Conservation (phyloP, 2,797 vertebrate genomes). For the Toxotes lorentzi region DNA sequence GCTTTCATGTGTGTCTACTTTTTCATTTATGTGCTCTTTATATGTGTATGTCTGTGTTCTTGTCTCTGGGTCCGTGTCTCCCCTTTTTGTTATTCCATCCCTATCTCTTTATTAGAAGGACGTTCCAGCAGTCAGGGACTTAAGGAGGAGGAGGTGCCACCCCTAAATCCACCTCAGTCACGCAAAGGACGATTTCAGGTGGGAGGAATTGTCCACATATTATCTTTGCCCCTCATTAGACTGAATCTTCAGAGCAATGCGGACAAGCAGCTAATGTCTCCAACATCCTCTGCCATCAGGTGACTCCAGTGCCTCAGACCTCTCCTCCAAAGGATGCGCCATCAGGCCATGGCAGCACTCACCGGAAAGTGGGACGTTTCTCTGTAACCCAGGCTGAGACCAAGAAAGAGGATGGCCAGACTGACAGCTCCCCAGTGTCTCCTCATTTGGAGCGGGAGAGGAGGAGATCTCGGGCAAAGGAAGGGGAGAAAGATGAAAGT, state of each 20-base stretch:
- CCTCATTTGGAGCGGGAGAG: slow-evolving; percentile 79
- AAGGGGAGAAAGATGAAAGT: slow-evolving; percentile 81
- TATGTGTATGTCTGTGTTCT: slow-evolving; percentile 59
- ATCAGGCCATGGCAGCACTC: slow-evolving; percentile 58
- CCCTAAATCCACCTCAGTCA: slow-evolving; percentile 68
- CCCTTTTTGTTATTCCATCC: slow-evolving; percentile 72
- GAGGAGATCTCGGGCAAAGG: slow-evolving; percentile 80
- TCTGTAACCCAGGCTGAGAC: slow-evolving; percentile 83
- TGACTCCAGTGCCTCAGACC: slow-evolving; percentile 81
- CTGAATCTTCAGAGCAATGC: background rate
- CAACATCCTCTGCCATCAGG: slow-evolving; percentile 69
- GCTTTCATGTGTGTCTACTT: slow-evolving; percentile 52
- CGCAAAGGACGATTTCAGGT: slow-evolving; percentile 86
- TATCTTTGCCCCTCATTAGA: slow-evolving; percentile 3
- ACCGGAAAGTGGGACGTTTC: slow-evolving; percentile 87
- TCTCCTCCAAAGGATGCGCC: slow-evolving; percentile 60
- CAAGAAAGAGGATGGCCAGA: slow-evolving; percentile 79
- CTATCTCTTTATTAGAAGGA: slow-evolving; percentile 77
- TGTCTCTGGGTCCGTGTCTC: slow-evolving; percentile 62
- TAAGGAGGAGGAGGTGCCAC: slow-evolving; percentile 67
- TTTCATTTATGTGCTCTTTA: slow-evolving; percentile 55
- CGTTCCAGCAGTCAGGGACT: slow-evolving; percentile 70
- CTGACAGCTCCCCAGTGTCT: slow-evolving; percentile 84
- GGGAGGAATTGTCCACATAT: background rate
- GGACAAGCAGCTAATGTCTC: background rate